Base-by-base conservation (phyloP, 2,797 vertebrate species). In the Champsocephalus esox region DNA sequence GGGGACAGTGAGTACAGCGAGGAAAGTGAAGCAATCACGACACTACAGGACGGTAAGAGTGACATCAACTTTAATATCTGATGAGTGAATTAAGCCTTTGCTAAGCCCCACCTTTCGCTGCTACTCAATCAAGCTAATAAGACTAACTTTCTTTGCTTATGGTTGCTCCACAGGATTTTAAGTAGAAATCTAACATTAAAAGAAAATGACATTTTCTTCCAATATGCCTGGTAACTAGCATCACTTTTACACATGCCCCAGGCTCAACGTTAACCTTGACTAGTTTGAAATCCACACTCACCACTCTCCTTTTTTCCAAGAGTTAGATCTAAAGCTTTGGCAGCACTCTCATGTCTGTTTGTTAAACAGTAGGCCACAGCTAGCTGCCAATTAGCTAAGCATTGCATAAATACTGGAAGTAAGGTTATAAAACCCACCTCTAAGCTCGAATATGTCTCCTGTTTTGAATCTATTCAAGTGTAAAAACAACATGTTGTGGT, bases 1-100 rank as follows among this genome's bases (percentile, higher is more conserved):
- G 98, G 98, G 32, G 98, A 99, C 95, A 99, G 98, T 14, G 97
- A 97, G 79, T 99, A 98, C 96, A 98, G 98, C 2, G 94, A 96
- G 86, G 97, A 99, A 67, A 99, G 98, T 0, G 97, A 99, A 71
- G 96, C 98, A 0, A 96, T 99, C 87, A 99, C 98, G 16, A 99
- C 98, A 0, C 94, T 99, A 12, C 98, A 99, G 92, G 98, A 98
- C 0, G 97, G 98, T 99, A 89, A 88, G 96, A 44, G 5, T 1
- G 9, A 3, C 51, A 11, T 55, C 38, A n/a, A 19, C 34, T 6
- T 49, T 38, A 49, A 72, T 14, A 70, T 46, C 45, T 56, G 43
- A 70, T 34, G 43, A 62, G 49, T 19, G 11, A 24, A 45, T 58
- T 9, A 38, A 38, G 34, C 34, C 34, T 38, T 38, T 38, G 34